A percentile compares a stretch with the other conserved stretches of the same genome.
These are phyloP conservation scores for Acronicta psi DNA, from an alignment of 2,888 invertebrate genomes.

Conservation along the genomic window DNA sequence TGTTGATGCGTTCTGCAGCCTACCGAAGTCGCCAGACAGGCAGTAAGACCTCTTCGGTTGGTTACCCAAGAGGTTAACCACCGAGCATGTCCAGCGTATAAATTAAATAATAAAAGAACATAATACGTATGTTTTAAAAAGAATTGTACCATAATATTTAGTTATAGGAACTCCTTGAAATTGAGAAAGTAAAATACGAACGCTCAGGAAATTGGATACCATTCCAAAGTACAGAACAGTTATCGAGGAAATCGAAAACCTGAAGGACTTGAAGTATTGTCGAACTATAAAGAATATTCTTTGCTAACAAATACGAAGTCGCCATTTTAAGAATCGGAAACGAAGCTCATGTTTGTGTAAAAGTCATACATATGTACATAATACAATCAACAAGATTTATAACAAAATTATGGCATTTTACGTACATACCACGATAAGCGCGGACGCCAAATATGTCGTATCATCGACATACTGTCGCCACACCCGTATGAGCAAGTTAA, in stretches of 20 bases:
- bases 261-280: slow-evolving; percentile 30
- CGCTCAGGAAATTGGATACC: slow-evolving; percentile 74
- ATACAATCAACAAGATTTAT: no score
- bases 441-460: slow-evolving; percentile 15
- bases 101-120: slow-evolving; percentile 14
- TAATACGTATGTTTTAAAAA: slow-evolving; percentile 28
- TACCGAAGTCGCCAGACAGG: no score
- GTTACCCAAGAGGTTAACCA: no score
- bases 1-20: no score
- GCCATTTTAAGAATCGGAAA: background rate
- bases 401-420: background rate
- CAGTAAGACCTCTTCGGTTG: no score
- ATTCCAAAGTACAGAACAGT: slow-evolving; percentile 64
- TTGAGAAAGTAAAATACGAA: slow-evolving; percentile 68
- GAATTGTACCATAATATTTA: slow-evolving; percentile 19
- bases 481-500: slow-evolving; percentile 27
- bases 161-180: slow-evolving; percentile 44
- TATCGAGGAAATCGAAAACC: slow-evolving; percentile 71
- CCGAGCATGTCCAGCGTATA: background rate
- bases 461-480: slow-evolving; percentile 38
- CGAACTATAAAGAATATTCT: slow-evolving; percentile 17
- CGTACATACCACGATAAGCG: slow-evolving; percentile 6
- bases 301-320: slow-evolving; percentile 26
- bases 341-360: background rate
- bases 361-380: background rate